Base-by-base conservation (phyloP, 2,888 invertebrate species). In the Dromius quadrimaculatus region DNA sequence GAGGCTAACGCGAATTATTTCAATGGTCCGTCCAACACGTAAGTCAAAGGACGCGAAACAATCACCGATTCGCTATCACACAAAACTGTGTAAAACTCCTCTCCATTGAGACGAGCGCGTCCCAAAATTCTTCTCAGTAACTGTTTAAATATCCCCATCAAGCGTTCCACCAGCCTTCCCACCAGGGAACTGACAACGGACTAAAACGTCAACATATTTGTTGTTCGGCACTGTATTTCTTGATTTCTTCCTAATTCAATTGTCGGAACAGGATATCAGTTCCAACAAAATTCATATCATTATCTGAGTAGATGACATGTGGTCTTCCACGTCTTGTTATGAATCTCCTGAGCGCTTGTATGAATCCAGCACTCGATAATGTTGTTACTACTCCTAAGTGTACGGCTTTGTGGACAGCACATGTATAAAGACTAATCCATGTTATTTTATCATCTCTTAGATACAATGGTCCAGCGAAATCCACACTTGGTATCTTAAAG, bases 151-250 rank as follows among this genome's bases (percentile, higher is more conserved):
- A 78, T 43, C n/a, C 77, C 74, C 2, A 81, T 74, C 11, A 82
- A 68, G 8, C 80, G 74, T 73, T 83, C 81, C 79, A 83, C 73
- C 77, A 79, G 22, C 83, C 81, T 69, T 81, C 81, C 79, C 79
- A 79, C 81, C 82, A 83, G 1, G 81, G 75, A 4, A 81, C 78
- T 0, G 75, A 71, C 2, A 79, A 79, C 2, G 79, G 77, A 63
- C 78, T 82, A 71, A 81, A 82, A n/a, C 72, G 72, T 77, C 77
- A 76, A 19, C 47, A 28, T 23, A 77, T 76, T 17, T 61, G 23
- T 28, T 71, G 28, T 11, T 45, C 19, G 9, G 70, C n/a, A 28
- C 36, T 74, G 22, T 73, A 65, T 6, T 2, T 22, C 45, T 1
- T 72, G 66, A 45, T 8, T 13, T 17, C 11, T 50, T 50, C 13